phyloP scores from a whole-genome alignment of 2,797 vertebrate species.

The Channallabes apus region DNA sequence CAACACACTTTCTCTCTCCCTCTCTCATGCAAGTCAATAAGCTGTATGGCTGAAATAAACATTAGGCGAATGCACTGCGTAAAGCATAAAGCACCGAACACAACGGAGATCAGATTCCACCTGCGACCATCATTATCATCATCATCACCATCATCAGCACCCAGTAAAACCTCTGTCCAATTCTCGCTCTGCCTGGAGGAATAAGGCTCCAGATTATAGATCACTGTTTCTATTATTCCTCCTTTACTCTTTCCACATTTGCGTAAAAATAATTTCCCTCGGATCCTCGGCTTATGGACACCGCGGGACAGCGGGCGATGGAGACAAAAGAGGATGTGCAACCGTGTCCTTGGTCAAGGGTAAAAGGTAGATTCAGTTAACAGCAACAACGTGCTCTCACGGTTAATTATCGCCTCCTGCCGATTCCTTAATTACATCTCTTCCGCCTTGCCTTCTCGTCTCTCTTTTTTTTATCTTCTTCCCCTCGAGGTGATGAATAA shows the following conservation, averaged over 20 bases:
- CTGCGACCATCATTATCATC: neutral
- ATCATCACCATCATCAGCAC: neutral
- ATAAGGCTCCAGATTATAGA: neutral
- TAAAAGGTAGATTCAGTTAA: neutral
- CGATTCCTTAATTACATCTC: slow-evolving; percentile 63
- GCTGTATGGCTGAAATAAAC: neutral
- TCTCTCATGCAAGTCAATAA: slow-evolving; percentile 7
- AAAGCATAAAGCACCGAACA: neutral
- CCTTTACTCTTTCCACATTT: neutral
- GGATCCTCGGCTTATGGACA: neutral
- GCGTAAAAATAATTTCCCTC: neutral
- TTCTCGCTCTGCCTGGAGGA: neutral
- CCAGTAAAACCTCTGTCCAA: neutral
- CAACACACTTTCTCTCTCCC: neutral
- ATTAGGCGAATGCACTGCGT: neutral
- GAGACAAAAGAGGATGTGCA: neutral
- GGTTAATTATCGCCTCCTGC: slow-evolving; percentile 52
- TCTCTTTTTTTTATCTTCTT: neutral
- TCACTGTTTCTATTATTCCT: too few species aligned
- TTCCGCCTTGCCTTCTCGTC: slow-evolving; percentile 22
- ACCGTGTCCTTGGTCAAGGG: slow-evolving; percentile 14
- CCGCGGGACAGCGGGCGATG: neutral
- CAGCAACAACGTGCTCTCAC: neutral
- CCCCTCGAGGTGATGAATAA: slow-evolving; percentile 49
- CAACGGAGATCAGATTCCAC: neutral